A percentile compares a stretch with the other conserved stretches of the same genome.
Evolutionary conservation across 2,797 vertebrate genomes (phyloP).

Genomic region (Karalla daura): DNA sequence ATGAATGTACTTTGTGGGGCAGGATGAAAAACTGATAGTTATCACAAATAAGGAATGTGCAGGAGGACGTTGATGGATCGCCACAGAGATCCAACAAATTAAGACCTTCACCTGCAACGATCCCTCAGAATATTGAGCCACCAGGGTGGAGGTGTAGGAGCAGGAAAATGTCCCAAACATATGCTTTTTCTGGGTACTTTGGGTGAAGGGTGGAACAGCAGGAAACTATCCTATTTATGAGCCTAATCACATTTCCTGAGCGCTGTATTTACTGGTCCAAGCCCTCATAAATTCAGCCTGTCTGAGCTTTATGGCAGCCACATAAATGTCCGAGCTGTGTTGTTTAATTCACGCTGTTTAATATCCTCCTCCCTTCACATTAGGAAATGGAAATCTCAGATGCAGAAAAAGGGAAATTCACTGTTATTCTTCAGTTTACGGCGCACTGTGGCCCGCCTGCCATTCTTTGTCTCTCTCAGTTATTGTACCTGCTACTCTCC

Average conservation of each 20-base stretch:
- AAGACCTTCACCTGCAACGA: not conserved
- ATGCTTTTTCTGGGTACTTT: constrained; percentile 60
- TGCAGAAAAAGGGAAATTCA: constrained; percentile 54
- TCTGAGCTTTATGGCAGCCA: constrained; percentile 66
- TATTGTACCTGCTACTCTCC: constrained; percentile 42
- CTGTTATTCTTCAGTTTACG: constrained; percentile 57
- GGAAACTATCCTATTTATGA: constrained; percentile 74
- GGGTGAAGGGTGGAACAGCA: constrained; percentile 71
- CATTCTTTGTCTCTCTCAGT: constrained; percentile 23
- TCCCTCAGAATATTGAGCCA: not conserved
- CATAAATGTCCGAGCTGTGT: constrained; percentile 69
- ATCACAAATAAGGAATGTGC: not conserved
- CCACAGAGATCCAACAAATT: not conserved
- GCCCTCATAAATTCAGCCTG: constrained; percentile 73
- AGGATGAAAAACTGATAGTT: not conserved
- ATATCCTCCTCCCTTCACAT: constrained; percentile 73
- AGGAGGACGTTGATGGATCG: not conserved
- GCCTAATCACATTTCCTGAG: constrained; percentile 82
- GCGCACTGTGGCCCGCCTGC: constrained; percentile 12
- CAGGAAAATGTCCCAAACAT: constrained; percentile 52
- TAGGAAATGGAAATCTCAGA: constrained; percentile 77
- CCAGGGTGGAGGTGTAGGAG: constrained; percentile 2
- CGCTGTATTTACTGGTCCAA: constrained; percentile 75
- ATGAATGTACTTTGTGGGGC: constrained; percentile 8
- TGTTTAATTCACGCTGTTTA: constrained; percentile 75